Conservation (phyloP, 1,140 invertebrate genomes). For the Lepidurus arcticus region DNA sequence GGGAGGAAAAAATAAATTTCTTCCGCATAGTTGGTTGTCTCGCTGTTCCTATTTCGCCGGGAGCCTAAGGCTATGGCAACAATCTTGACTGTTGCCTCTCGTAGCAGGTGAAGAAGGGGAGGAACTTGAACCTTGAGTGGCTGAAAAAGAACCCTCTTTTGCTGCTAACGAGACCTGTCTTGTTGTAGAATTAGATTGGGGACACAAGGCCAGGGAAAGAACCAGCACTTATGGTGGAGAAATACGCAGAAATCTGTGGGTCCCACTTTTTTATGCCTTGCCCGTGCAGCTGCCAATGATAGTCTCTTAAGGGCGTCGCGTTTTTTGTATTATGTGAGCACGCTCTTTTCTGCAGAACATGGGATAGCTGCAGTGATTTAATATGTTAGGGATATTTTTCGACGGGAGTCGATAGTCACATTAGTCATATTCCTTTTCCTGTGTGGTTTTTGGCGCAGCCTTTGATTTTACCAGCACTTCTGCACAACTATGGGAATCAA, state of each 20-base stretch:
- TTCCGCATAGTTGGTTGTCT: background rate
- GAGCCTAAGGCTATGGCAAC: background rate
- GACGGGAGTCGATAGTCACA: too few species aligned
- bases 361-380: too few species aligned
- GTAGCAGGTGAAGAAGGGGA: background rate
- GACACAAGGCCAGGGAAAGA: background rate
- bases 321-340: too few species aligned
- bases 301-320: background rate
- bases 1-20: background rate
- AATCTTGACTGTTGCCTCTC: background rate
- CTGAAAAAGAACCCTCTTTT: slow-evolving; percentile 8
- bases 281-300: background rate
- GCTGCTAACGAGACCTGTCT: background rate
- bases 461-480: too few species aligned
- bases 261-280: background rate
- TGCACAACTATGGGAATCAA: too few species aligned
- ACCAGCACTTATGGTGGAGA: background rate
- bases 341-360: too few species aligned
- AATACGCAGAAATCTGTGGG: background rate
- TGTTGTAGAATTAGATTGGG: slow-evolving; percentile 4
- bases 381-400: too few species aligned
- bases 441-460: too few species aligned
- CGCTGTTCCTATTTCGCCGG: background rate
- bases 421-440: too few species aligned
- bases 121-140: background rate